Percentiles rank a stretch among this genome's conserved stretches.
phyloP scores from a whole-genome alignment of 1,140 invertebrate genomes.

The Cheumatopsyche charites region DNA sequence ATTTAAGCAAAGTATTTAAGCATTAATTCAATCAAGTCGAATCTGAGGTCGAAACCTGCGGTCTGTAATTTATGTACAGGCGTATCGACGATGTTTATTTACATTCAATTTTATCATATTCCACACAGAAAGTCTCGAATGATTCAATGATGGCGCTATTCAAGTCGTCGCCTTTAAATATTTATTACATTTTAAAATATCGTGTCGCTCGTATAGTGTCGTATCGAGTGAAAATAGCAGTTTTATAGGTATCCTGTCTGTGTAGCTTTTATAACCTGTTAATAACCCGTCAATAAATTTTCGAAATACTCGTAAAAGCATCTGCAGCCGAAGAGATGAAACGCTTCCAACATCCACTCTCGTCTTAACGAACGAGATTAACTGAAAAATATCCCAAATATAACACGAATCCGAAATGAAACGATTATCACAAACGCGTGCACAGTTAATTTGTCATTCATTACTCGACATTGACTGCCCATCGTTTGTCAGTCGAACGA shows the following conservation, averaged over 20 bases:
- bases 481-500: slow-evolving; percentile 37
- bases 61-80: no score
- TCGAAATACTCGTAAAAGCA: slow-evolving; percentile 3
- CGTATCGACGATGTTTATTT: no score
- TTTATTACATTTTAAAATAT: no score
- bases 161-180: no score
- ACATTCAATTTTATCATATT: no score
- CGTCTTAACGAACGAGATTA: not conserved
- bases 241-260: slow-evolving; percentile 11
- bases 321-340: not conserved
- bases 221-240: slow-evolving; percentile 6
- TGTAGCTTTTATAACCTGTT: not conserved
- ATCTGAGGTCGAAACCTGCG: no score
- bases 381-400: slow-evolving; percentile 11
- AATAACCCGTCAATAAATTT: slow-evolving; percentile 10
- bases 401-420: not conserved
- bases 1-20: no score
- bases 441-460: slow-evolving; percentile 36
- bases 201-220: no score
- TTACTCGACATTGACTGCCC: slow-evolving; percentile 34
- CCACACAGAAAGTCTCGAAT: no score
- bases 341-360: not conserved
- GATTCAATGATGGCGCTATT: no score
- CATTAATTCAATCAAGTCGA: no score
- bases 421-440: not conserved